phyloP scores from a whole-genome alignment of 2,797 vertebrate genomes.

The Malurus leucopterus region DNA sequence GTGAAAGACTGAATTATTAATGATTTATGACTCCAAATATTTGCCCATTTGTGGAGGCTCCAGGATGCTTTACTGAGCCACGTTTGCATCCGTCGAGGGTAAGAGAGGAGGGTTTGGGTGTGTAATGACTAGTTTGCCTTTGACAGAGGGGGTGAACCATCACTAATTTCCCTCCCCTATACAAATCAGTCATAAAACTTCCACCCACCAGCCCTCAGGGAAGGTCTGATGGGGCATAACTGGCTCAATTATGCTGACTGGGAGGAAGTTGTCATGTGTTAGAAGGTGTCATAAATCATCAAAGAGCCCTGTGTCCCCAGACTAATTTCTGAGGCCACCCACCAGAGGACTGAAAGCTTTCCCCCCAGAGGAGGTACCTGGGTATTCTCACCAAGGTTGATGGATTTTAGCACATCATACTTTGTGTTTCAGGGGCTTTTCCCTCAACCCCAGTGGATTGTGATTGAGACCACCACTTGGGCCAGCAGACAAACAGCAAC shows the following conservation, averaged over 20 bases:
- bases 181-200: background rate
- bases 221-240: background rate
- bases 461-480: background rate
- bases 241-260: background rate
- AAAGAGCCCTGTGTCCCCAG: background rate
- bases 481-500: background rate
- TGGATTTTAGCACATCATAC: background rate
- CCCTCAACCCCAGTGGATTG: background rate
- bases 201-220: fast-evolving
- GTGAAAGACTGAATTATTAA: background rate
- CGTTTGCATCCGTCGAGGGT: background rate
- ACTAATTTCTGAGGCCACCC: background rate
- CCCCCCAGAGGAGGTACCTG: too few relatives aligned
- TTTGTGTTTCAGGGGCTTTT: background rate
- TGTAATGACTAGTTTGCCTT: background rate
- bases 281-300: background rate
- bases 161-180: too few relatives aligned
- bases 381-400: background rate
- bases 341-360: background rate
- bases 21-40: background rate
- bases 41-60: background rate
- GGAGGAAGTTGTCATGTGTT: background rate
- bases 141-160: background rate
- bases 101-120: background rate
- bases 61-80: background rate